Conservation (phyloP, 2,797 vertebrate genomes). For the Gymnothorax javanicus region DNA sequence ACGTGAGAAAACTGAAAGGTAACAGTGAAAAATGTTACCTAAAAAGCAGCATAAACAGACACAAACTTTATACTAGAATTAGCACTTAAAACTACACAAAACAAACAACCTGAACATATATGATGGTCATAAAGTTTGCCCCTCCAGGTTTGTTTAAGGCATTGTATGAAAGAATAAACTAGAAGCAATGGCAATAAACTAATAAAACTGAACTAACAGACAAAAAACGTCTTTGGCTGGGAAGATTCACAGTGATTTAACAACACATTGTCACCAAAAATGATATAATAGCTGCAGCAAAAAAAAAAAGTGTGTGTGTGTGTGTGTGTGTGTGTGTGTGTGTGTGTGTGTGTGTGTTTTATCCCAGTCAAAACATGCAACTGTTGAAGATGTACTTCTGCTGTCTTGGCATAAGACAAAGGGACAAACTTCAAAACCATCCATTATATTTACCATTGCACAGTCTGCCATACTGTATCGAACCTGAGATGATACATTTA, state of each 20-base stretch:
- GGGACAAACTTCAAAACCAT: slow-evolving; percentile 55
- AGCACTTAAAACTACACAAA: slow-evolving; percentile 26
- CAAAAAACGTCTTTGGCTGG: background rate
- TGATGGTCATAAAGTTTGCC: slow-evolving; percentile 54
- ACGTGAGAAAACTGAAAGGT: slow-evolving; percentile 39
- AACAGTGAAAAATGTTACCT: background rate
- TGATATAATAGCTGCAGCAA: slow-evolving; percentile 2
- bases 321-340: too few species aligned
- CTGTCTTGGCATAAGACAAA: slow-evolving; percentile 29
- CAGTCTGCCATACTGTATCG: slow-evolving; percentile 59
- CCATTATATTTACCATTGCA: slow-evolving; percentile 43
- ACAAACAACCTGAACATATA: slow-evolving; percentile 33
- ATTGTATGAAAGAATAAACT: slow-evolving; percentile 17
- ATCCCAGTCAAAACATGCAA: background rate
- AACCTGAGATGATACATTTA: slow-evolving; percentile 76
- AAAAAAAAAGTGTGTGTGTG: background rate
- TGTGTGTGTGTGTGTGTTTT: too few species aligned
- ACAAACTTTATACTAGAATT: slow-evolving; percentile 22
- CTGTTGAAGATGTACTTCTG: slow-evolving; percentile 6
- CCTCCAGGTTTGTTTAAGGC: slow-evolving; percentile 39
- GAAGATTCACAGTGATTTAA: background rate
- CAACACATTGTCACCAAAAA: slow-evolving; percentile 27
- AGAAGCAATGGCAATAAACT: background rate
- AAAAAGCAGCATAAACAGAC: slow-evolving; percentile 41
- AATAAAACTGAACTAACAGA: slow-evolving; percentile 11